Base-by-base conservation (phyloP, 2,888 invertebrate species). In the Pseudococcus viburni region DNA sequence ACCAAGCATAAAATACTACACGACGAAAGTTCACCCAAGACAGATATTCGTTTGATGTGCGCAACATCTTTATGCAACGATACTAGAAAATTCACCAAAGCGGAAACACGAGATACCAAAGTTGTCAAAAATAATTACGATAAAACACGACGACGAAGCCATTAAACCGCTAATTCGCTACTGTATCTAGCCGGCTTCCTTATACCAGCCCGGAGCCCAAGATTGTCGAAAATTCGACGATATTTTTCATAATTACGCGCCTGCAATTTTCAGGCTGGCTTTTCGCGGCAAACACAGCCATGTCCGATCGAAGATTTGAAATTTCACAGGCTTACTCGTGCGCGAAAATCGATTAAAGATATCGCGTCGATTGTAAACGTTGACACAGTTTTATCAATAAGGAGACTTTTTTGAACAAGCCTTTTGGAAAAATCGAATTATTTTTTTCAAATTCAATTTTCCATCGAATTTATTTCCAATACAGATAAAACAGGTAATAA, bases 261-360 rank as follows among this genome's bases (percentile, higher is more conserved):
- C 33, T 19, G 22, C 64, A 64, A 11, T 83, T 26, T 9, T 83
- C n/a, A 46, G 6, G 46, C 80, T 46, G 15, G 19, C 46, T n/a
- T 73, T 73, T n/a, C n/a, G n/a, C 33, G 7, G 19, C 26, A 73
- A 73, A 73, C 33, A 17, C 33, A 73, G 26, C 73, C 73, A 33
- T 73, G 33, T 12, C 73, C 33, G 33, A 83, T 86, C 73, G 73
- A 68, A 42, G 73, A 77, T 86, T 86, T 46, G 6, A 26, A 33
- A 86, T 86, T 86, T 86, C 42, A 48, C 64, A 15, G 22, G 22
- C 42, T 73, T 48, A 68, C 68, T 86, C 86, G 86, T 73, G 86
- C 86, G 86, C 42, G 77, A 86, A 85, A 86, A 86, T 86, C 86
- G 68, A 68, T 73, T 68, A 42, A 64, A 85, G 19, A 85, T 85